Percentiles rank a stretch among this genome's conserved stretches.
Conservation (phyloP, 2,888 invertebrate genomes). For the Aphrophora alni region DNA sequence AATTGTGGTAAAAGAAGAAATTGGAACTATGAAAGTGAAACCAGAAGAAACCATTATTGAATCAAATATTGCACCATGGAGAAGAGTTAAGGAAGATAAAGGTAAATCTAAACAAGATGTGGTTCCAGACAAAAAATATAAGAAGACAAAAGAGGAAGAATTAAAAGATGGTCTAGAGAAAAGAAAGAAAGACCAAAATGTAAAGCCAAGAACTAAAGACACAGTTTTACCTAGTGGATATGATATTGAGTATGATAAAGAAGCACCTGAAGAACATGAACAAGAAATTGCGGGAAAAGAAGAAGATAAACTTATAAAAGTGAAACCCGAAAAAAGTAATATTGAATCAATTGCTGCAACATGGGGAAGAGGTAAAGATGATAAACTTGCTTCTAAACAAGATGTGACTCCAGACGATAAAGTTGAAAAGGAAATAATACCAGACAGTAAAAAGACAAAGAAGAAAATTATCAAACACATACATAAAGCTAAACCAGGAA, state of each 20-base stretch:
- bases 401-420: background rate
- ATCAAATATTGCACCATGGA: conserved; percentile 20
- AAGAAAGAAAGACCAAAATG: background rate
- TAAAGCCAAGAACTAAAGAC: too few relatives aligned
- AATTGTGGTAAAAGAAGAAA: background rate
- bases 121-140: background rate
- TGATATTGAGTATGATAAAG: too few relatives aligned
- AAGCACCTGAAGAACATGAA: too few relatives aligned
- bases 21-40: background rate
- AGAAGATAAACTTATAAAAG: background rate
- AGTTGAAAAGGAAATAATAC: background rate
- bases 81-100: conserved; percentile 1
- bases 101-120: background rate
- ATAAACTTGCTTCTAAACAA: conserved; percentile 15
- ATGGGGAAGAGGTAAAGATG: background rate
- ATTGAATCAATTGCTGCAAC: background rate
- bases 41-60: background rate
- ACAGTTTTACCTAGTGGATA: too few relatives aligned
- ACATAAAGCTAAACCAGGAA: background rate
- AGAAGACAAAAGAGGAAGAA: background rate
- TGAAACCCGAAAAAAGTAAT: background rate
- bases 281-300: background rate
- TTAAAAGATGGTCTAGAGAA: background rate
- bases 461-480: background rate
- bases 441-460: background rate